These are phyloP conservation scores for Synergus laeviventris DNA, from an alignment of 2,888 invertebrate species.

Conservation along the genomic window DNA sequence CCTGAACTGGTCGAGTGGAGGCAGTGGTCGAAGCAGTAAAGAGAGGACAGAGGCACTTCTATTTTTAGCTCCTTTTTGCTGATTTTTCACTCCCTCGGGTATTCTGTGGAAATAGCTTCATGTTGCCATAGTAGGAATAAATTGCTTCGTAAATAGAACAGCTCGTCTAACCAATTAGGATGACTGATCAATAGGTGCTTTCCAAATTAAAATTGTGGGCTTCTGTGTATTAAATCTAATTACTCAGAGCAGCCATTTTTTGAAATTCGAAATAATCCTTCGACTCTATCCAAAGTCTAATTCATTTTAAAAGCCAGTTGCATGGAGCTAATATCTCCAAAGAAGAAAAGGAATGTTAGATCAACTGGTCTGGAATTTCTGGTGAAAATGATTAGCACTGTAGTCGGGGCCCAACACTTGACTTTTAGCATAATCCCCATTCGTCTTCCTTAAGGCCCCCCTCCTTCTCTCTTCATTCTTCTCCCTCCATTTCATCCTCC, in stretches of 20 bases:
- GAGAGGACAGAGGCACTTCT: neutral
- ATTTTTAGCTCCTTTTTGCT: neutral
- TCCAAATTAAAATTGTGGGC: too few relatives aligned
- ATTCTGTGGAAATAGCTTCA: neutral
- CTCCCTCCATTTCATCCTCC: conserved; percentile 11
- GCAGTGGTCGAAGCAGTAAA: conserved; percentile 1
- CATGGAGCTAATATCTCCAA: neutral
- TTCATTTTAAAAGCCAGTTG: neutral
- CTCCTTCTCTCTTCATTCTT: conserved; percentile 43
- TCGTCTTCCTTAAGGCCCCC: conserved; percentile 41
- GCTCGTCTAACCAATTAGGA: neutral
- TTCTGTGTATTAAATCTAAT: too few relatives aligned
- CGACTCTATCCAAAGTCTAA: neutral
- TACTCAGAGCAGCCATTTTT: neutral
- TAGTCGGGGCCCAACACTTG: neutral
- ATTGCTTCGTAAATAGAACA: conserved; percentile 4
- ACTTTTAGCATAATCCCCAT: conserved; percentile 46
- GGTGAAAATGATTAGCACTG: conserved; percentile 21
- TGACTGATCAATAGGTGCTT: neutral
- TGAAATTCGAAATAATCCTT: neutral
- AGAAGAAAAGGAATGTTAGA: neutral
- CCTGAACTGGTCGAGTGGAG: conserved; percentile 10
- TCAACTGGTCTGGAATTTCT: neutral
- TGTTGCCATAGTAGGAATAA: neutral
- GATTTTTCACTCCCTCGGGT: neutral